These are phyloP conservation scores for Falco rusticolus DNA, from an alignment of 2,797 vertebrate species.

Conservation along the genomic window DNA sequence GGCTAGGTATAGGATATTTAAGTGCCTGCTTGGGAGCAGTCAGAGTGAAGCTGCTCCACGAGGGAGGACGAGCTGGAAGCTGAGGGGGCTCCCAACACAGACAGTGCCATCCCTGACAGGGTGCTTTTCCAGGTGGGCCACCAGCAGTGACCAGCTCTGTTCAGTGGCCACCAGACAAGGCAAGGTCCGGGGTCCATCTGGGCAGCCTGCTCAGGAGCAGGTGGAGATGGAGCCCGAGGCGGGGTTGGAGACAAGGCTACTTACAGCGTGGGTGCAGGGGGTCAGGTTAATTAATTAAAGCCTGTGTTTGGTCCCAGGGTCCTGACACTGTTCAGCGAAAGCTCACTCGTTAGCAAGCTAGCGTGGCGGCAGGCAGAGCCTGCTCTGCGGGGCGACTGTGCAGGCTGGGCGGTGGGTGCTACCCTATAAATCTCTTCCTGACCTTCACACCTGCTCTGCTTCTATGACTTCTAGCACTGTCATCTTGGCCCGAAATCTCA, in stretches of 20 bases:
- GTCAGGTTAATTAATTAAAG: neutral
- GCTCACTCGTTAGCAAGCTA: neutral
- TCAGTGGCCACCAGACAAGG: neutral
- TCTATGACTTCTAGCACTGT: neutral
- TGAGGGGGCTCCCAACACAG: neutral
- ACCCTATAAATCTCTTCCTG: neutral
- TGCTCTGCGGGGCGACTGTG: neutral
- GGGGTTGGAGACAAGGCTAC: neutral
- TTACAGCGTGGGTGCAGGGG: neutral
- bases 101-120: accelerated
- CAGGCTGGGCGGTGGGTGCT: neutral
- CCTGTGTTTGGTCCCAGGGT: neutral
- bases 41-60: neutral
- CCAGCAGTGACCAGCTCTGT: neutral
- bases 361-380: neutral
- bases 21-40: neutral
- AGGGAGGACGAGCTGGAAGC: neutral
- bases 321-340: neutral
- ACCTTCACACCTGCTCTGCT: slow-evolving; percentile 24
- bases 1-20: neutral
- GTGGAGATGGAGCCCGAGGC: neutral
- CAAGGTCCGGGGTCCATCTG: neutral
- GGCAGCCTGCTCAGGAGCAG: neutral
- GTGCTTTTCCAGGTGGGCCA: neutral
- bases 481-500: neutral